These are phyloP conservation scores for Oreonectes daqikongensis DNA, from an alignment of 2,797 vertebrate genomes.

Conservation along the genomic window DNA sequence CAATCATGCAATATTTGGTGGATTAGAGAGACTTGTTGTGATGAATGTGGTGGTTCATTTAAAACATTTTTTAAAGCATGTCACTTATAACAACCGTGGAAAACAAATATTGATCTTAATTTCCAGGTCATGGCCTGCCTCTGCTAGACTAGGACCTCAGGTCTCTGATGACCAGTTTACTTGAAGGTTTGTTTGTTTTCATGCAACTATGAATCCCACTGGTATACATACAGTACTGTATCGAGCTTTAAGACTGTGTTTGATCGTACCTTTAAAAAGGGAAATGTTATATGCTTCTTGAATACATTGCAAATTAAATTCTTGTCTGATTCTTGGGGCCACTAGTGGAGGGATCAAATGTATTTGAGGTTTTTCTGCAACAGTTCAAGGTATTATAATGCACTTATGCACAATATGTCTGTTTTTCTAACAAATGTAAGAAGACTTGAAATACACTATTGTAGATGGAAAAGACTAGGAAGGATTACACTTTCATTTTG, in stretches of 20 bases:
- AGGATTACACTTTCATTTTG: no score
- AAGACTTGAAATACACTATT: no score
- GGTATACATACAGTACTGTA: neutral
- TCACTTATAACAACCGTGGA: neutral
- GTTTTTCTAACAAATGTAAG: no score
- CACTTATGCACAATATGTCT: no score
- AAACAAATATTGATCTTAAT: slow-evolving; percentile 34
- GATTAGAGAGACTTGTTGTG: slow-evolving; percentile 2
- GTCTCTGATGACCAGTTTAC: slow-evolving; percentile 22
- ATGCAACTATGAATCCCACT: neutral
- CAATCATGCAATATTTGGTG: neutral
- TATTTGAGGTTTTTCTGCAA: no score
- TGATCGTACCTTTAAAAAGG: no score
- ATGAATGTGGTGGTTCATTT: slow-evolving; percentile 7
- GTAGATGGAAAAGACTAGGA: no score
- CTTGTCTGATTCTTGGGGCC: no score
- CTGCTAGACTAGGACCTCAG: neutral
- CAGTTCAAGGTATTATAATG: no score
- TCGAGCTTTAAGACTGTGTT: neutral
- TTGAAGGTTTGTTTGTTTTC: slow-evolving; percentile 13
- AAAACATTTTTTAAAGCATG: neutral
- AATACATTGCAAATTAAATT: no score
- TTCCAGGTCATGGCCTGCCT: slow-evolving; percentile 24
- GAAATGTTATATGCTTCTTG: no score
- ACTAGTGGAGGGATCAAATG: no score